Evolutionary conservation across 2,113 vertebrate species (phyloP).

Genomic region (Nymphicus hollandicus): DNA sequence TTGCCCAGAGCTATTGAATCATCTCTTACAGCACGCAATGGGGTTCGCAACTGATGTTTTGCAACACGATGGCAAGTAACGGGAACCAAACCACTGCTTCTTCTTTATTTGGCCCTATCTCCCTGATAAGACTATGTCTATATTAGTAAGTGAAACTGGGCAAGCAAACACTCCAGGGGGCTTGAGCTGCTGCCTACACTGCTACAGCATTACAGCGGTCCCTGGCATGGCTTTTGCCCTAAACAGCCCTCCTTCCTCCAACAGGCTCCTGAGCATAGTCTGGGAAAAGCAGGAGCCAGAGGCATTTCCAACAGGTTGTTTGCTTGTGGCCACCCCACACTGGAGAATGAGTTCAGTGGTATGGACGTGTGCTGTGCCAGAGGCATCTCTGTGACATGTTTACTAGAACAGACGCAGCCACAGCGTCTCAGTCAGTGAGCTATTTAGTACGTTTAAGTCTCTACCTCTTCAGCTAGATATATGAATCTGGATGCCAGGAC

Average conservation of each 20-base stretch:
- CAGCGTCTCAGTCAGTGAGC: not conserved
- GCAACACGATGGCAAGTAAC: not conserved
- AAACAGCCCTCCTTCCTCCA: not conserved
- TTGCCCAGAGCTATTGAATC: slow-evolving; percentile 36
- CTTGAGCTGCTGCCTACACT: not conserved
- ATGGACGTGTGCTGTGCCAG: not conserved
- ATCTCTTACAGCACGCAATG: not conserved
- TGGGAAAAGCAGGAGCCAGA: not conserved
- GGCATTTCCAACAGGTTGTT: not conserved
- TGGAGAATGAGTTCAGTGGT: not conserved
- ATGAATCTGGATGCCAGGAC: not conserved
- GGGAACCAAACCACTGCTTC: not conserved
- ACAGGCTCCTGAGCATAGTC: not conserved
- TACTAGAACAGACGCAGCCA: not conserved
- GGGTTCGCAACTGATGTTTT: not conserved
- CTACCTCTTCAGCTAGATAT: not conserved
- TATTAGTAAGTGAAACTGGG: not conserved
- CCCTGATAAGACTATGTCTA: not conserved
- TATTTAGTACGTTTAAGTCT: not conserved
- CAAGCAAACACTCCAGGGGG: not conserved
- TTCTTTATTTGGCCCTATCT: not conserved
- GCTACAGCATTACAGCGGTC: fast-evolving
- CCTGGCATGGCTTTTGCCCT: fast-evolving
- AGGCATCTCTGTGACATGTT: not conserved
- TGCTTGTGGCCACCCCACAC: not conserved